Evolutionary conservation across 1,140 invertebrate species (phyloP), one percentile per base, ranked within the genome.

Genomic region (Globodera ellingtonae): DNA sequence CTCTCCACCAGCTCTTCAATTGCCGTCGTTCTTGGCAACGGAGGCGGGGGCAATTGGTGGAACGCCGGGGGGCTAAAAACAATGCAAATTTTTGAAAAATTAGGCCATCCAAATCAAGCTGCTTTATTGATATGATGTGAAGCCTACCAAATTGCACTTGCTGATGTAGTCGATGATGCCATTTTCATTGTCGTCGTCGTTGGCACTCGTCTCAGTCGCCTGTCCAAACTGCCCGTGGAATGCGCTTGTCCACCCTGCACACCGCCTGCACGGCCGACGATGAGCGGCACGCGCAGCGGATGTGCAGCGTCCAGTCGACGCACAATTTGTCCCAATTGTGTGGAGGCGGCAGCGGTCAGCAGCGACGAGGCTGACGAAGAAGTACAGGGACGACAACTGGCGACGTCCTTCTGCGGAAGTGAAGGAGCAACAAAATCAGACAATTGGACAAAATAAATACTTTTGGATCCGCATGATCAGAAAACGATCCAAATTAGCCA

Each of bases 281-380:
- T 15, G 15, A 70, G 67, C 67, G 67, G 67, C 7, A 18, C 5
- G 24, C 67, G 46, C 24, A 70, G 6, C 67, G 67, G 67, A 70
- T 44, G 67, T 18, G 24, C 35, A 6, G 67, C 24, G 18, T 70
- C 67, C 67, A 70, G n/a, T 18, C 67, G 67, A 4, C 67, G 67
- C 46, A 70, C 67, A 44, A 70, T 70, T 70, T 70, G 67, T n/a
- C 67, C 67, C 67, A 70, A 44, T 44, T 70, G 67, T 24, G 67
- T 47, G 67, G 67, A 70, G 9, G 67, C 67, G 8, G 10, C 67
- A 10, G 67, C 67, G 35, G 67, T 35, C 67, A 70, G n/a, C 10
- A 70, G n/a, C 10, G 67, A 70, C 7, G 10, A n/a, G 1, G 67
- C 7, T 6, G 56, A 62, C 56, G 56, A 62, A 15, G 56, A 62